Percentiles rank a stretch among this genome's conserved stretches.
Conservation (phyloP, 2,113 vertebrate species). For the Ochotona curzoniae region DNA sequence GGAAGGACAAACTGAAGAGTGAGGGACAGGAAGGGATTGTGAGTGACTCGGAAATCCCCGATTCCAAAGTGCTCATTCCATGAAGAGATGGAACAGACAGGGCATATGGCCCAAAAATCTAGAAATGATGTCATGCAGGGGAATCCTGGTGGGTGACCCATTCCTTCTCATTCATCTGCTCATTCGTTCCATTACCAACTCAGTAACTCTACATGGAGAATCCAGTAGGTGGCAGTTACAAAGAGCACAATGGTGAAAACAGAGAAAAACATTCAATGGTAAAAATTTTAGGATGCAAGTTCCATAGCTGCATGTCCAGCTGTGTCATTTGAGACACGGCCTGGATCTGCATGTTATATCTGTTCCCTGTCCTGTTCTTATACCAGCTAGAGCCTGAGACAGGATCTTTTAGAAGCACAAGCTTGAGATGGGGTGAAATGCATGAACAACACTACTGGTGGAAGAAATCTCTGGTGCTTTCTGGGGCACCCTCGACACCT, state of each 20-base stretch:
- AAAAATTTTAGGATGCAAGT: not conserved
- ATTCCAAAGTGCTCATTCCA: not conserved
- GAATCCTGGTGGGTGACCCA: not conserved
- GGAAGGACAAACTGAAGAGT: not conserved
- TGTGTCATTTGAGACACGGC: not conserved
- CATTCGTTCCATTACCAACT: not conserved
- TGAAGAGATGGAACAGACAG: not conserved
- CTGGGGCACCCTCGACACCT: not conserved
- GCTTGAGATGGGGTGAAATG: no score
- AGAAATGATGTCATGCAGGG: not conserved
- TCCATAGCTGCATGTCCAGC: not conserved
- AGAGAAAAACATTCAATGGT: not conserved
- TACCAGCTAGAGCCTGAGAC: not conserved
- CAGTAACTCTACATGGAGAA: conserved; percentile 6
- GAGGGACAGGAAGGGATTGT: not conserved
- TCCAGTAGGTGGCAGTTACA: not conserved
- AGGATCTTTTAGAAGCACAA: not conserved
- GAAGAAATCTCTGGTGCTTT: not conserved
- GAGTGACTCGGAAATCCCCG: not conserved
- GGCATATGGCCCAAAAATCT: not conserved
- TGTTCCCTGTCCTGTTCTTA: not conserved
- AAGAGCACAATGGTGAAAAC: not conserved
- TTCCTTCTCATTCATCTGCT: not conserved
- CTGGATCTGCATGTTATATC: accelerated
- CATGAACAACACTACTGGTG: not conserved